Evolutionary conservation across 2,888 invertebrate species (phyloP), one percentile per base, ranked within the genome.

Genomic region (Agonopterix subpropinquella): DNA sequence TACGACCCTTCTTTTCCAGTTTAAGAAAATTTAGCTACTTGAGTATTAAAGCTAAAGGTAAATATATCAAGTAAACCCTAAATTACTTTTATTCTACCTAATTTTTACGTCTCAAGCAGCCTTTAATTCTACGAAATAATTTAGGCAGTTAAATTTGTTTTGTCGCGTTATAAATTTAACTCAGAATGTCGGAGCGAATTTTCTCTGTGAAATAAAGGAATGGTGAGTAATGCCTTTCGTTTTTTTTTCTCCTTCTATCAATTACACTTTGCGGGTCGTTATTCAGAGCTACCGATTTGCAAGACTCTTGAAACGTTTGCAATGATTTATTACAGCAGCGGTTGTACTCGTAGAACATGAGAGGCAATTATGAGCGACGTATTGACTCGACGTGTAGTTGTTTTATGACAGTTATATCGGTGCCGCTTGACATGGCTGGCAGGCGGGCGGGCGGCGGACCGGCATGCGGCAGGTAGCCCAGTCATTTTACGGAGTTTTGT

Each of bases 351-450:
- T 62, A 59, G 55, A 59, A 63, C 58, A 70, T 61, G 65, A 78
- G 73, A 68, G 76, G 73, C 77, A 80, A 85, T 83, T 80, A 80
- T 72, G 64, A 64, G 28, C 66, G 70, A 67, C 72, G 68, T 77
- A 80, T 79, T 77, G 79, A 76, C 65, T 77, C 66, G 67, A 66
- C 62, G 54, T 69, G 70, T 67, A 64, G 67, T 71, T 71, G 73
- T 73, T 72, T 67, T 71, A 70, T 70, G 68, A 70, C 59, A 63
- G 62, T 57, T 64, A 68, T 69, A 69, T 53, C 53, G 60, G 64
- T 65, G 67, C 35, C 11, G 47, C 42, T 48, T 44, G 47, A 65
- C 59, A 11, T 10, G n/a, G 61, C 50, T 57, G 66, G 55, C 64
- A 52, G 61, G 65, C 55, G 62, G 60, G 61, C 65, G 65, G 62